These are phyloP conservation scores for Oreochromis spilurus DNA, from an alignment of 2,113 vertebrate genomes.

Conservation along the genomic window DNA sequence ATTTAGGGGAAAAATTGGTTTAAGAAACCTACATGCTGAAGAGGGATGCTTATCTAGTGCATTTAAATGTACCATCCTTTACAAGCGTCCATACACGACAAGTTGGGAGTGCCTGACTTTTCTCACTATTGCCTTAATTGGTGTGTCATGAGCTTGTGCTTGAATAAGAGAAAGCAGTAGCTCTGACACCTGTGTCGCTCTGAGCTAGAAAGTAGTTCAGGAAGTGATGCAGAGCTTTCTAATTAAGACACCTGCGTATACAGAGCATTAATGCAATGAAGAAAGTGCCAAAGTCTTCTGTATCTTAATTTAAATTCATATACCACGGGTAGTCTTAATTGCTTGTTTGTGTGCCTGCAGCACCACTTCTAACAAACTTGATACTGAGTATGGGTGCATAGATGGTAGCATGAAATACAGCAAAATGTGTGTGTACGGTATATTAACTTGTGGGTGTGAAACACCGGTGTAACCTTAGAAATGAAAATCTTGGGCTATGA, in stretches of 20 bases:
- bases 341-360: not conserved
- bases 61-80: not conserved
- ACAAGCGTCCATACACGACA: not conserved
- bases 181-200: not conserved
- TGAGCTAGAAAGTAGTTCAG: not conserved
- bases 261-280: not conserved
- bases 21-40: not conserved
- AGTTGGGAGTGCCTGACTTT: not conserved
- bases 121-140: not conserved
- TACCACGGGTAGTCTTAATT: not conserved
- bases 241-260: not conserved
- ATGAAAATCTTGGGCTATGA: not conserved
- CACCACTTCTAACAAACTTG: not conserved
- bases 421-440: not conserved
- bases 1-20: accelerated
- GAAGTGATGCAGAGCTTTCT: not conserved
- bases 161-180: not conserved
- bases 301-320: not conserved
- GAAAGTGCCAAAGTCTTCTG: not conserved
- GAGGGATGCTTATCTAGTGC: not conserved
- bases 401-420: not conserved
- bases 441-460: not conserved
- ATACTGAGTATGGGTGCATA: not conserved
- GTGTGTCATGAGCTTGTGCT: not conserved
- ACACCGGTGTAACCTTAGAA: not conserved